These are phyloP conservation scores for Peromyscus polionotus DNA, from an alignment of 2,113 vertebrate species.

Conservation along the genomic window DNA sequence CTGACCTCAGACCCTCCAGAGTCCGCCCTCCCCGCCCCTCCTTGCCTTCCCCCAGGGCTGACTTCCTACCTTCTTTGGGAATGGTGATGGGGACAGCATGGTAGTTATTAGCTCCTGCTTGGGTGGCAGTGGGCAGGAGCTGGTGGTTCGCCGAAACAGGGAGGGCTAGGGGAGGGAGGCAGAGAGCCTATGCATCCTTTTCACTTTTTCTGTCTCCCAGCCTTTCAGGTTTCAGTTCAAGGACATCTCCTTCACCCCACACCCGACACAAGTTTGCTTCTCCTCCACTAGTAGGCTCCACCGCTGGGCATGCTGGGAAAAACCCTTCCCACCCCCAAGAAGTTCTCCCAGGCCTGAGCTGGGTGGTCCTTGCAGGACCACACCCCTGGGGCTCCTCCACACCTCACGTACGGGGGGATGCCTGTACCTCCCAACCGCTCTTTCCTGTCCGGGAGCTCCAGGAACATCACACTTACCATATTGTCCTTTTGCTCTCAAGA, in stretches of 20 bases:
- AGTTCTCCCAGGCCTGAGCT: background rate
- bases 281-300: background rate
- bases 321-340: background rate
- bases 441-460: background rate
- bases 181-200: background rate
- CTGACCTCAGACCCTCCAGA: background rate
- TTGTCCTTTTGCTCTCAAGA: conserved; percentile 82
- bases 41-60: background rate
- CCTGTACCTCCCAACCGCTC: background rate
- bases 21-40: background rate
- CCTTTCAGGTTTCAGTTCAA: background rate
- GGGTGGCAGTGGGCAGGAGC: rapidly evolving
- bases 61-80: conserved; percentile 85
- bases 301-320: conserved; percentile 14
- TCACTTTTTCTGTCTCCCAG: background rate
- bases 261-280: background rate
- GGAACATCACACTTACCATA: conserved; percentile 67
- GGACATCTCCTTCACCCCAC: background rate
- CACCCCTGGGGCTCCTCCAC: background rate
- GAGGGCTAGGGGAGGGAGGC: background rate
- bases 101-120: conserved; percentile 70
- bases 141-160: conserved; percentile 52
- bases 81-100: conserved; percentile 63
- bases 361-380: background rate
- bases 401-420: background rate